These are phyloP conservation scores for Physocephala rufipes DNA, from an alignment of 2,888 invertebrate species.

Conservation along the genomic window DNA sequence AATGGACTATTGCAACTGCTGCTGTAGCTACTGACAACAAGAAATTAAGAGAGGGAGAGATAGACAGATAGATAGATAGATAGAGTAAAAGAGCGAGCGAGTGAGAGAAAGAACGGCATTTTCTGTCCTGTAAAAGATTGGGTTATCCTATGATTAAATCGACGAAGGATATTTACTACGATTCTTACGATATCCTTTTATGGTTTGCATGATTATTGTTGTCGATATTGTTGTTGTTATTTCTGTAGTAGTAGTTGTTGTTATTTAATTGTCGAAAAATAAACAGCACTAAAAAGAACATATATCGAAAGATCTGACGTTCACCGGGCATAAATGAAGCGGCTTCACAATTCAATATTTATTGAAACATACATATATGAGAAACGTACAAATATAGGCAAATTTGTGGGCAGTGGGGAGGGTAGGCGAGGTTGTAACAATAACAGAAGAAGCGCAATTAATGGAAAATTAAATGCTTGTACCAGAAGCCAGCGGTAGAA, in stretches of 20 bases:
- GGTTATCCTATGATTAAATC: too few relatives aligned
- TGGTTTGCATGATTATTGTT: too few relatives aligned
- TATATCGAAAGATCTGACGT: too few relatives aligned
- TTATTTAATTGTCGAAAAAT: not conserved
- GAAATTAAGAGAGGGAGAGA: too few relatives aligned
- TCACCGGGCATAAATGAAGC: too few relatives aligned
- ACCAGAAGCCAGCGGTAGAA: not conserved
- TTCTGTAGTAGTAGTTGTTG: not conserved
- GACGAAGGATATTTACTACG: too few relatives aligned
- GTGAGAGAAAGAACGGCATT: not conserved
- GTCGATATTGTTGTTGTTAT: not conserved
- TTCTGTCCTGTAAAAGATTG: too few relatives aligned
- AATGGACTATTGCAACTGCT: conserved; percentile 24
- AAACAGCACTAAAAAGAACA: not conserved
- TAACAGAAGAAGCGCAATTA: conserved; percentile 16
- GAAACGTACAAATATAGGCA: conserved; percentile 41
- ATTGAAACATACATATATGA: conserved; percentile 23
- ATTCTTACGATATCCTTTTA: too few relatives aligned
- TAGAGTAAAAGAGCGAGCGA: not conserved
- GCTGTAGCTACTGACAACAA: too few relatives aligned
- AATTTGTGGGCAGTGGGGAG: too few relatives aligned
- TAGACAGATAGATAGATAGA: not conserved
- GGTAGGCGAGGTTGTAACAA: not conserved
- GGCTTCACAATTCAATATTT: not conserved
- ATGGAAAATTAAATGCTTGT: conserved; percentile 21